A percentile compares a stretch with the other conserved stretches of the same genome.
phyloP scores from a whole-genome alignment of 2,113 vertebrate genomes.

The Calyptommatus sinebrachiatus region DNA sequence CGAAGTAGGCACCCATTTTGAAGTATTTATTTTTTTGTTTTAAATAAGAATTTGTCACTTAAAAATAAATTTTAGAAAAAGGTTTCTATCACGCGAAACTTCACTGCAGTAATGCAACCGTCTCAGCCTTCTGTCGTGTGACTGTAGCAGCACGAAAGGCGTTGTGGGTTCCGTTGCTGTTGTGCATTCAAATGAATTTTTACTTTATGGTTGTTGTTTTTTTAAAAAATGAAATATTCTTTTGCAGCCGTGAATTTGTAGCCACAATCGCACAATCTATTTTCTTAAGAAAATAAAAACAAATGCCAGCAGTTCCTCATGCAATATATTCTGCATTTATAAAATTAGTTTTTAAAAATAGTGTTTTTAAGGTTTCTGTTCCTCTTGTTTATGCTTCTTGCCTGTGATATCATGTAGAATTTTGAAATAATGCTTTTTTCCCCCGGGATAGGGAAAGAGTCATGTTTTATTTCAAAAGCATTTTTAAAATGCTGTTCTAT shows the following conservation, averaged over 20 bases:
- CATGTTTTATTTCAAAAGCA: conserved; percentile 64
- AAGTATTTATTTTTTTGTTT: conserved; percentile 75
- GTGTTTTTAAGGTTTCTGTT: conserved; percentile 33
- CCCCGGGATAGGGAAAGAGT: conserved; percentile 39
- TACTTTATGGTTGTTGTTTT: conserved; percentile 64
- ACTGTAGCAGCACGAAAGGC: conserved; percentile 62
- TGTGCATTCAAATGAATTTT: conserved; percentile 62
- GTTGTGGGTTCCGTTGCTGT: conserved; percentile 58
- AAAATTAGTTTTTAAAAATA: conserved; percentile 89
- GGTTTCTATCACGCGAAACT: conserved; percentile 65
- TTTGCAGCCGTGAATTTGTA: conserved; percentile 80
- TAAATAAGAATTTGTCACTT: conserved; percentile 72
- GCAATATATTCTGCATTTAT: conserved; percentile 88
- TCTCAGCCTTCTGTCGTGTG: conserved; percentile 49
- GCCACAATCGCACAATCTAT: conserved; percentile 87
- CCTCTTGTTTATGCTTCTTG: conserved; percentile 53
- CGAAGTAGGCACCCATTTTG: conserved; percentile 74
- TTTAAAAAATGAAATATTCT: conserved; percentile 70
- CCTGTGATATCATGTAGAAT: conserved; percentile 79
- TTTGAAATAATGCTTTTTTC: conserved; percentile 70
- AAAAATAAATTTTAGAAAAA: conserved; percentile 35
- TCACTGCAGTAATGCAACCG: conserved; percentile 65
- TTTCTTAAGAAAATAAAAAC: conserved; percentile 74
- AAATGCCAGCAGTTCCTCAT: conserved; percentile 86
- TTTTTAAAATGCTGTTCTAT: conserved; percentile 71